A percentile compares a stretch with the other conserved stretches of the same genome.
These are phyloP conservation scores for Metopia argyrocephala DNA, from an alignment of 2,888 invertebrate species.

Conservation along the genomic window DNA sequence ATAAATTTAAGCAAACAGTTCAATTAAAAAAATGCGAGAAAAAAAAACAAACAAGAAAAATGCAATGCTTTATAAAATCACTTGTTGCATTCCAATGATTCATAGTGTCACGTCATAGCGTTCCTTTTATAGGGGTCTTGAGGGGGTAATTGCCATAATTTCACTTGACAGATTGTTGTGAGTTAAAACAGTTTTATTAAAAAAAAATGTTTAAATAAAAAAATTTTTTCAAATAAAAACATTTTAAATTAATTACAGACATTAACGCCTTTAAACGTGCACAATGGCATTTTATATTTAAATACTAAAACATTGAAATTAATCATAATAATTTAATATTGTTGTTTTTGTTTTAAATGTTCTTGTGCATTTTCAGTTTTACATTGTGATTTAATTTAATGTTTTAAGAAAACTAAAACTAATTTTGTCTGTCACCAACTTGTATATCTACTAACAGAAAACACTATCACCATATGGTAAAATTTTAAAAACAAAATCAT, in stretches of 20 bases:
- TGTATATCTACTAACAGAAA: no score
- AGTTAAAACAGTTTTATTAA: slow-evolving; percentile 39
- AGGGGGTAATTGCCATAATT: neutral
- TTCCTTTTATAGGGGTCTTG: neutral
- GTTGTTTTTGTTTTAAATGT: no score
- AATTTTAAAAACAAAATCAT: no score
- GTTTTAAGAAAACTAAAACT: no score
- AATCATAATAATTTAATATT: neutral
- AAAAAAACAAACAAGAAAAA: neutral
- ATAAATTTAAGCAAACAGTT: no score
- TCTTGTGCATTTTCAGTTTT: no score
- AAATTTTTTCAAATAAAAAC: neutral
- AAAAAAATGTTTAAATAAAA: slow-evolving; percentile 13
- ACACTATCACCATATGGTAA: no score
- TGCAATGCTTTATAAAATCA: no score
- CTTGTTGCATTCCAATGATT: neutral
- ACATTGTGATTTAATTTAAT: no score
- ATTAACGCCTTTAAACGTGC: slow-evolving; percentile 13
- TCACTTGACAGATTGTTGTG: slow-evolving; percentile 3
- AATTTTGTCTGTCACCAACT: no score
- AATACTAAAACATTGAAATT: neutral
- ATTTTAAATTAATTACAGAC: slow-evolving; percentile 38
- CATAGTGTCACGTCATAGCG: neutral
- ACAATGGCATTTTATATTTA: neutral
- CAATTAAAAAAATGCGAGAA: neutral